These are phyloP conservation scores for Tetheella fluctuosa DNA, from an alignment of 2,888 invertebrate species.

Conservation along the genomic window DNA sequence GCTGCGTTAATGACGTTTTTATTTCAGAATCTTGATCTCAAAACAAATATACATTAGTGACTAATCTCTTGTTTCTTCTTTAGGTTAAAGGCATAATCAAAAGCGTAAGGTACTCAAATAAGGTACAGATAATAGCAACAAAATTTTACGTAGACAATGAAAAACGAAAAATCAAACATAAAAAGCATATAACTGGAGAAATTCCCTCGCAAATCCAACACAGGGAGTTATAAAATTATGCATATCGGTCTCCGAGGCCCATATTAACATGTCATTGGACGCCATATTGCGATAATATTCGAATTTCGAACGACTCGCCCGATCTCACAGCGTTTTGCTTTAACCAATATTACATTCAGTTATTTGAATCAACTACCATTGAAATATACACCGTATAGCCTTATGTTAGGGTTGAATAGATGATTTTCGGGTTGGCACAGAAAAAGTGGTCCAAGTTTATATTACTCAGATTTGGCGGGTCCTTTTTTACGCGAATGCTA, in stretches of 20 bases:
- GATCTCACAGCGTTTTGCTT: constrained; percentile 39
- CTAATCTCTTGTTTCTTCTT: too few species aligned
- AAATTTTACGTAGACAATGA: constrained; percentile 15
- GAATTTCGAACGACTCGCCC: constrained; percentile 62
- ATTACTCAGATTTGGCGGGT: constrained; percentile 56
- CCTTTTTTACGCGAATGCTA: constrained; percentile 60
- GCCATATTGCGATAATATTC: constrained; percentile 80
- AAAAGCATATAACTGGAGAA: constrained; percentile 28
- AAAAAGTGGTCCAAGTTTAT: constrained; percentile 47
- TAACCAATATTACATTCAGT: constrained; percentile 31
- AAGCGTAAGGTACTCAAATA: too few species aligned
- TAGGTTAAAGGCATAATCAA: too few species aligned
- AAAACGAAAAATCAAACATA: constrained; percentile 20
- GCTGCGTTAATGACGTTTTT: too few species aligned
- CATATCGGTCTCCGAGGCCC: constrained; percentile 69
- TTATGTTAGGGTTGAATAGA: constrained; percentile 16
- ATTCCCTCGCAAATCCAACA: constrained; percentile 45
- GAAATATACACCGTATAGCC: constrained; percentile 40
- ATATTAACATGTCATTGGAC: constrained; percentile 81
- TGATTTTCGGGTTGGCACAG: background rate
- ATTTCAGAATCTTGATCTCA: too few species aligned
- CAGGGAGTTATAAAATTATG: constrained; percentile 72
- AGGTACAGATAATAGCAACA: too few species aligned
- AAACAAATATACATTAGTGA: too few species aligned
- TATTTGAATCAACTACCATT: constrained; percentile 11